Base-by-base conservation (phyloP, 2,888 invertebrate species). In the Philereme transversata region DNA sequence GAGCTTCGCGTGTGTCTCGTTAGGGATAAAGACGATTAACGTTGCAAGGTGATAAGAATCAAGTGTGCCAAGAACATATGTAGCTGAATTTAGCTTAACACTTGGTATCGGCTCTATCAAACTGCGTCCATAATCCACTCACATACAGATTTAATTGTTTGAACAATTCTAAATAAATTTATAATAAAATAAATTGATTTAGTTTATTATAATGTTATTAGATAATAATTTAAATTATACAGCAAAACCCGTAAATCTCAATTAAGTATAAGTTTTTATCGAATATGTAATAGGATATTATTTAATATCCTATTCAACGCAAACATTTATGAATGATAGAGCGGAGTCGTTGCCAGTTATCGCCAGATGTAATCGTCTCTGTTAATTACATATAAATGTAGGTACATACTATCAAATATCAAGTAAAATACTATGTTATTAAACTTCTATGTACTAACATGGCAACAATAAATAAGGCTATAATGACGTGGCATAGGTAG, bases 41-140 rank as follows among this genome's bases (percentile, higher is more conserved):
- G 45, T 35, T 34, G 56, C 60, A 49, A 57, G 51, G 55, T 56
- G 65, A 64, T 64, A 68, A 65, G 53, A 58, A 60, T 64, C 63
- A 57, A 66, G 60, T 65, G 60, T 66, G 66, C 68, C 66, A 70
- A 68, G 63, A 63, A 66, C 63, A 45, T 40, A 22, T 22, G 1
- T 22, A 11, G 50, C 51, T 62, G 44, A 61, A 57, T 57, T 60
- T 54, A 65, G 59, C 46, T 54, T 36, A 33, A 51, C 33, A 40
- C 41, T 49, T 48, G 53, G 22, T 59, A 64, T 53, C 11, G 5
- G 8, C 33, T 48, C 41, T 35, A 41, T 40, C 11, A 49, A 38
- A 50, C 4, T 36, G 5, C 5, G 5, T 33, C 33, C 33, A 33
- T 22, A 22, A 22, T 22, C 22, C 22, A 22, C 22, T 22, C 22